Percentiles rank a stretch among this genome's conserved stretches.
Evolutionary conservation across 1,140 invertebrate species (phyloP).

Genomic region (Metaphire vulgaris): DNA sequence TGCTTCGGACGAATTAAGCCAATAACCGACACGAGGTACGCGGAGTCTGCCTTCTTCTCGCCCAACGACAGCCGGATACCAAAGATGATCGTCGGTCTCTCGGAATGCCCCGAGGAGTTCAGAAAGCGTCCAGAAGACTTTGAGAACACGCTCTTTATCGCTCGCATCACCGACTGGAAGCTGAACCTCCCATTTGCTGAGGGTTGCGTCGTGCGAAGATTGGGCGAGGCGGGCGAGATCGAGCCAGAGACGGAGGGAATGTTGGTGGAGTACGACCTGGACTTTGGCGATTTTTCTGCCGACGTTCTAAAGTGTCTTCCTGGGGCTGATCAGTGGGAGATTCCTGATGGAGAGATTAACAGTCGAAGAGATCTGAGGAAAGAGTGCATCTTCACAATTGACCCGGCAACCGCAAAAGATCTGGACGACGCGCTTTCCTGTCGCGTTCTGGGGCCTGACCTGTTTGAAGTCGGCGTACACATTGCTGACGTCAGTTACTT

Average conservation of each 20-base stretch:
- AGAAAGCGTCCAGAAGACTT: constrained; percentile 55
- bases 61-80: constrained; percentile 69
- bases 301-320: constrained; percentile 73
- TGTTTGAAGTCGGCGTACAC: constrained; percentile 57
- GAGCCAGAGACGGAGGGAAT: constrained; percentile 90
- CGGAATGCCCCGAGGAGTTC: constrained; percentile 59
- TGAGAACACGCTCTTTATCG: constrained; percentile 62
- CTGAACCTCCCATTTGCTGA: constrained; percentile 58
- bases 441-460: constrained; percentile 35
- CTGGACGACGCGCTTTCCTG: constrained; percentile 96
- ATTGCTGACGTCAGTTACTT: constrained; percentile 55
- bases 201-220: constrained; percentile 54
- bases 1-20: constrained; percentile 63
- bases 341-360: constrained; percentile 73
- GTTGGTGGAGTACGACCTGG: constrained; percentile 92
- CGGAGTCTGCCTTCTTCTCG: constrained; percentile 58
- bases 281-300: constrained; percentile 88
- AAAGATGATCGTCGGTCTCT: constrained; percentile 60
- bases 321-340: constrained; percentile 72
- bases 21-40: constrained; percentile 57
- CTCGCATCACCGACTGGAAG: constrained; percentile 63
- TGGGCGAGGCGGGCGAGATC: constrained; percentile 62
- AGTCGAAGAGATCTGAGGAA: constrained; percentile 75
- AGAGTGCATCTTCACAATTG: constrained; percentile 87
- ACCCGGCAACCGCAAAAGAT: constrained; percentile 97